A percentile compares a stretch with the other conserved stretches of the same genome.
Evolutionary conservation across 2,797 vertebrate genomes (phyloP).

Genomic region (Megaceryle alcyon): DNA sequence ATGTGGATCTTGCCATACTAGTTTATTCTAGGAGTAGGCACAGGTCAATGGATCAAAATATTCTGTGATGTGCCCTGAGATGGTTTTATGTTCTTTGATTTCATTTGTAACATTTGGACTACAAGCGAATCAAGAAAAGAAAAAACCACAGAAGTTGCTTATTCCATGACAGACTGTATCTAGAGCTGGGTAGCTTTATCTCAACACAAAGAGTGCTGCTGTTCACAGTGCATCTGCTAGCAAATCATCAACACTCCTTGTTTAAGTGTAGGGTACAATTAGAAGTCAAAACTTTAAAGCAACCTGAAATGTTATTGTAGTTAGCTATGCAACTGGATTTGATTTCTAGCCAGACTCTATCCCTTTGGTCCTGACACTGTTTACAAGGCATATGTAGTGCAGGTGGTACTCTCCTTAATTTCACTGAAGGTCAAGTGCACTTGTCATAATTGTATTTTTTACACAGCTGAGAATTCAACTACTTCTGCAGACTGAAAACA

Average conservation of each 20-base stretch:
- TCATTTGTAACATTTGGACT: not conserved
- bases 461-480: constrained; percentile 58
- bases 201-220: constrained; percentile 1
- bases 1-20: not conserved
- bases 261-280: not conserved
- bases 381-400: constrained; percentile 58
- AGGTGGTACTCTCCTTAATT: constrained; percentile 64
- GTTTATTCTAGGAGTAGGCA: not conserved
- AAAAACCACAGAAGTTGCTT: not conserved
- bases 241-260: constrained; percentile 26
- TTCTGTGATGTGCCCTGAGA: not conserved
- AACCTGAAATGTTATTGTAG: not conserved
- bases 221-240: constrained; percentile 43
- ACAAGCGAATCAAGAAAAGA: not conserved
- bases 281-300: constrained; percentile 21
- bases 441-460: constrained; percentile 65
- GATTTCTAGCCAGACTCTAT: constrained; percentile 28
- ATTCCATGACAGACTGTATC: not conserved
- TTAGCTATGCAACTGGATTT: constrained; percentile 10
- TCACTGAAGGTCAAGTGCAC: constrained; percentile 57
- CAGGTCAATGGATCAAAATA: not conserved
- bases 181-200: not conserved
- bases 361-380: constrained; percentile 19
- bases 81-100: not conserved
- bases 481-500: constrained; percentile 43